Base-by-base conservation (phyloP, 2,113 vertebrate species). In the Chlamydotis undulata region DNA sequence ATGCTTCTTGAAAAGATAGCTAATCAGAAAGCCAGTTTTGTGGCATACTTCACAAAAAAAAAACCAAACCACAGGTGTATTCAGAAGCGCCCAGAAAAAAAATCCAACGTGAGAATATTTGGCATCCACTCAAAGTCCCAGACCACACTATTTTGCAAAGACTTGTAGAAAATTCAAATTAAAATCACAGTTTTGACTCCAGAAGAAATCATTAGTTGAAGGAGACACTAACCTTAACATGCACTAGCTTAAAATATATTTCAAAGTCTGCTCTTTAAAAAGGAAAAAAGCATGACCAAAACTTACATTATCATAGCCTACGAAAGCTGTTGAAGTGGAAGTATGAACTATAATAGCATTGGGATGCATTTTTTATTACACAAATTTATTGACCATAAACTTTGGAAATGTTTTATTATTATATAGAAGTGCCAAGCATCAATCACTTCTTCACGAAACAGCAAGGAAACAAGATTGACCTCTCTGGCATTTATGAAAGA, bases 321-420 rank as follows among this genome's bases (percentile, higher is more conserved):
- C 3, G 41, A 5, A 85, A 91, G 67, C 77, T 84, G 59, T 23
- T 95, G 82, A 91, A 90, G 63, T 67, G 41, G 63, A 90, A 93
- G 61, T 64, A 84, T 71, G 68, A 89, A 82, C 45, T 79, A 65
- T 91, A 93, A 94, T 76, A 84, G 70, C 41, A 89, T 25, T 60
- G 50, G 35, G 43, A 95, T 89, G 65, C 60, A 84, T 75, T 96
- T 95, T 94, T 96, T 93, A 96, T 96, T 90, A 74, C 53, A 77
- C 19, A 91, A 74, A 87, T 94, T 93, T 94, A 91, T 91, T 93
- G 91, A 93, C 93, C 81, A 49, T 90, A 94, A 96, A 83, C 69
- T 95, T 85, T 91, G 69, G 81, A 85, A 90, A 93, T 94, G 67
- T 91, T 95, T 93, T 95, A 87, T 94, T 95, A 79, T 91, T 82